These are phyloP conservation scores for Nicator chloris DNA, from an alignment of 2,113 vertebrate genomes.

Conservation along the genomic window DNA sequence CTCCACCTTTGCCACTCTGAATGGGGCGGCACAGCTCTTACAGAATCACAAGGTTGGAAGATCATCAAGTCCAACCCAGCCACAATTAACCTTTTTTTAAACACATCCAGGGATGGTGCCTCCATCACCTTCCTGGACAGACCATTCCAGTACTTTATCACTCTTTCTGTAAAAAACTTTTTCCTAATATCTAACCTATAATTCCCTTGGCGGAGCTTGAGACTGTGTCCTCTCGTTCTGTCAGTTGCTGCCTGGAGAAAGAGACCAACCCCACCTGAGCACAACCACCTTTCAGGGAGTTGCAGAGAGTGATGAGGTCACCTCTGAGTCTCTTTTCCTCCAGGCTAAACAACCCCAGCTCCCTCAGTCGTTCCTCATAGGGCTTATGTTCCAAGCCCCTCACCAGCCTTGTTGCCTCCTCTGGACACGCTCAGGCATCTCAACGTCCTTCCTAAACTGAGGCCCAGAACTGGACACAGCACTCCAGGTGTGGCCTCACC, in stretches of 20 bases:
- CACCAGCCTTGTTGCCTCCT: not conserved
- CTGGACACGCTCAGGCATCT: not conserved
- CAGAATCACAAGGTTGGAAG: not conserved
- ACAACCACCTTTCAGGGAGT: not conserved
- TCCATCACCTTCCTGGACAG: rapidly evolving
- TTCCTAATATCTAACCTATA: too few relatives aligned
- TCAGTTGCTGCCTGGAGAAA: not conserved
- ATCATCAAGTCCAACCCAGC: not conserved
- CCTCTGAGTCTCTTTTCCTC: not conserved
- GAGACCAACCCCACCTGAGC: not conserved
- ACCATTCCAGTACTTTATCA: not conserved
- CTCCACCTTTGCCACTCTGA: not conserved
- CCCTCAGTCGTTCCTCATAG: not conserved
- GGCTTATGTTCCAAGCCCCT: not conserved
- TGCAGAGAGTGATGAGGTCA: too few relatives aligned
- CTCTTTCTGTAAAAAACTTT: not conserved
- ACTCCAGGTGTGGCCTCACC: not conserved
- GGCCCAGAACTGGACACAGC: not conserved
- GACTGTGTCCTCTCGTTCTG: not conserved
- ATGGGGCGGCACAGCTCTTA: not conserved
- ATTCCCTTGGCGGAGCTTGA: not conserved
- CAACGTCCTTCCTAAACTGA: not conserved
- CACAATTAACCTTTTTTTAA: not conserved
- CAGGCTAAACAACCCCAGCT: not conserved
- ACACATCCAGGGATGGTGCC: not conserved